These are phyloP conservation scores for Leptosomus discolor DNA, from an alignment of 2,113 vertebrate genomes.

Conservation along the genomic window DNA sequence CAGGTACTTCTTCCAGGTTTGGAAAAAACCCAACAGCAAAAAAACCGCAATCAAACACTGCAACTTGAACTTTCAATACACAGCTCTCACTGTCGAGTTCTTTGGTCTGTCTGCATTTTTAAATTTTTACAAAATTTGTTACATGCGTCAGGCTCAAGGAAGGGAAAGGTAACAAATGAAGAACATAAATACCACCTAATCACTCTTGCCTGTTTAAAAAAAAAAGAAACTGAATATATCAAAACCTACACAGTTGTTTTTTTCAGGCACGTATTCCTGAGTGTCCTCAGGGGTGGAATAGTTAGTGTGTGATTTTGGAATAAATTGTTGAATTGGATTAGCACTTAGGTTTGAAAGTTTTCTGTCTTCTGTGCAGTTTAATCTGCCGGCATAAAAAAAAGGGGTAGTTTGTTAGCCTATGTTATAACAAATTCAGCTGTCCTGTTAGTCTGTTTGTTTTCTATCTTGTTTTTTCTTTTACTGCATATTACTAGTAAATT, in stretches of 20 bases:
- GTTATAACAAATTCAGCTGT: not conserved
- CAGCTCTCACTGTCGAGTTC: accelerated
- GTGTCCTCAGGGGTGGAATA: not conserved
- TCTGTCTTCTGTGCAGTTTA: not conserved
- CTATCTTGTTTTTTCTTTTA: not conserved
- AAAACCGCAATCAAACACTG: not conserved
- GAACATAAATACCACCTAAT: not conserved
- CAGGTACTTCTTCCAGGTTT: not conserved
- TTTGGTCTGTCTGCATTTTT: not conserved
- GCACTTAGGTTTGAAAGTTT: not conserved
- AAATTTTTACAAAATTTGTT: not conserved
- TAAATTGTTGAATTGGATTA: not conserved
- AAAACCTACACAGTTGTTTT: not conserved
- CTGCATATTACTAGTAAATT: not conserved
- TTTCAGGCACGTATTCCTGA: not conserved
- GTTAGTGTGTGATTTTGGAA: not conserved
- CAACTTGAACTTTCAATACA: not conserved
- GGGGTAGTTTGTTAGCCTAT: not conserved
- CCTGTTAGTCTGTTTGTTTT: not conserved
- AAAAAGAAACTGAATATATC: not conserved
- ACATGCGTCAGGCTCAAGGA: not conserved
- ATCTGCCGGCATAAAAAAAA: not conserved
- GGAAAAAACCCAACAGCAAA: not conserved
- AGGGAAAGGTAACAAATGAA: not conserved
- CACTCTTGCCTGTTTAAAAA: not conserved